These are phyloP conservation scores for Lindbergichthys nudifrons DNA, from an alignment of 2,797 vertebrate genomes.

Conservation along the genomic window DNA sequence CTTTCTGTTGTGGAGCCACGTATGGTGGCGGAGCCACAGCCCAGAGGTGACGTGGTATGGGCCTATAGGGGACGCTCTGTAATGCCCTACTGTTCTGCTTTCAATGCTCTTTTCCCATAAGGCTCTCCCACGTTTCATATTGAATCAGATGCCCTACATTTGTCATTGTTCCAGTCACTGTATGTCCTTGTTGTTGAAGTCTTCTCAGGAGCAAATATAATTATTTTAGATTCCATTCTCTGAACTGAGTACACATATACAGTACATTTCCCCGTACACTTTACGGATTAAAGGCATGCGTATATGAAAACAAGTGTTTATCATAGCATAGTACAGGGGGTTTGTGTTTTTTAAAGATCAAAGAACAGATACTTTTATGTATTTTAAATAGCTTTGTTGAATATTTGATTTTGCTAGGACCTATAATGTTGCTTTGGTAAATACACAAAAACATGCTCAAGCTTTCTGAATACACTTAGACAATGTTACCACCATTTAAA, in stretches of 20 bases:
- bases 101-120: slow-evolving; percentile 45
- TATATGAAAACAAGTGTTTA: neutral
- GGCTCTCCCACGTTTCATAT: slow-evolving; percentile 32
- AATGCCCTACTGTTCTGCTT: slow-evolving; percentile 28
- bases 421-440: slow-evolving; percentile 14
- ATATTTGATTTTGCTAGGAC: slow-evolving; percentile 9
- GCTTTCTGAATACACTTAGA: slow-evolving; percentile 16
- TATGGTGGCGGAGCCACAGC: slow-evolving; percentile 32
- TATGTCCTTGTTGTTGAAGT: slow-evolving; percentile 31
- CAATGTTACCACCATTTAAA: slow-evolving; percentile 3
- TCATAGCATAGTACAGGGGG: neutral
- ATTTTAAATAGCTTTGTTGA: slow-evolving; percentile 7
- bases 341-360: slow-evolving; percentile 15
- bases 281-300: neutral
- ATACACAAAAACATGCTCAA: slow-evolving; percentile 6
- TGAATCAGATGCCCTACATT: slow-evolving; percentile 62
- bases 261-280: slow-evolving; percentile 3
- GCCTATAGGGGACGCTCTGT: slow-evolving; percentile 15
- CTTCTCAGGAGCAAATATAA: slow-evolving; percentile 34
- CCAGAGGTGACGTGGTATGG: slow-evolving; percentile 29
- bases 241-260: slow-evolving; percentile 12
- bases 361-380: slow-evolving; percentile 7
- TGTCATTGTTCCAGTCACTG: slow-evolving; percentile 64
- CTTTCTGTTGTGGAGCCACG: slow-evolving; percentile 56
- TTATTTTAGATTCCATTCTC: slow-evolving; percentile 16